Conservation (phyloP, 2,888 invertebrate species). For the Sycophila texana region DNA sequence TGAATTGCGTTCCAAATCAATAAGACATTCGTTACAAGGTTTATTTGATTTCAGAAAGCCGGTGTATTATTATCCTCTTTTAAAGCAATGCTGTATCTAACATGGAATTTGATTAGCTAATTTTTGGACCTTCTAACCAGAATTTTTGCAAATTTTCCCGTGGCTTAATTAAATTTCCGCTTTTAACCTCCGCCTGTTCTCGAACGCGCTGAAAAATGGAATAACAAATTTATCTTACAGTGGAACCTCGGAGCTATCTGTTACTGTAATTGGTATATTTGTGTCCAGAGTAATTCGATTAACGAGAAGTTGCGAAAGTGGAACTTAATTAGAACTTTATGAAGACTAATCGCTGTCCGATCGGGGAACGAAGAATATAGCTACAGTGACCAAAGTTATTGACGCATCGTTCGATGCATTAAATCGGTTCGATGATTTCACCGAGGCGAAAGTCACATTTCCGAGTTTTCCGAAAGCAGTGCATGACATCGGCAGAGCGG, state of each 20-base stretch:
- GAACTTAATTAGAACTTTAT: conserved; percentile 28
- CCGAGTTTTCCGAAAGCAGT: conserved; percentile 14
- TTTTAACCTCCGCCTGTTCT: too few relatives aligned
- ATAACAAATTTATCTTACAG: not conserved
- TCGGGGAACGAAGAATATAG: conserved; percentile 13
- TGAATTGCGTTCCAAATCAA: too few relatives aligned
- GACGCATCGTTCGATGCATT: not conserved
- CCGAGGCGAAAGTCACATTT: not conserved
- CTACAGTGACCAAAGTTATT: conserved; percentile 20
- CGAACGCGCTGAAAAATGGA: not conserved
- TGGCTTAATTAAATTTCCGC: not conserved
- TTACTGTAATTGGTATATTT: not conserved
- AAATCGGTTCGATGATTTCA: conserved; percentile 12
- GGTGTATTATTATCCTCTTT: too few relatives aligned
- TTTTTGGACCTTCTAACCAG: too few relatives aligned
- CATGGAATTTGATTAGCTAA: too few relatives aligned
- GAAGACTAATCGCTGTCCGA: not conserved
- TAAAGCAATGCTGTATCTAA: too few relatives aligned
- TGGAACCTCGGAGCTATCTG: not conserved
- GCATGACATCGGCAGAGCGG: not conserved
- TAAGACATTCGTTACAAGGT: too few relatives aligned
- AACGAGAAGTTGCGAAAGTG: conserved; percentile 15
- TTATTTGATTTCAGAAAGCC: too few relatives aligned
- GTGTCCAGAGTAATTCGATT: not conserved
- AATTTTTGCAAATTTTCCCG: not conserved